Evolutionary conservation across 2,797 vertebrate genomes (phyloP), one percentile per base, ranked within the genome.

Genomic region (Cirrhinus mrigala): DNA sequence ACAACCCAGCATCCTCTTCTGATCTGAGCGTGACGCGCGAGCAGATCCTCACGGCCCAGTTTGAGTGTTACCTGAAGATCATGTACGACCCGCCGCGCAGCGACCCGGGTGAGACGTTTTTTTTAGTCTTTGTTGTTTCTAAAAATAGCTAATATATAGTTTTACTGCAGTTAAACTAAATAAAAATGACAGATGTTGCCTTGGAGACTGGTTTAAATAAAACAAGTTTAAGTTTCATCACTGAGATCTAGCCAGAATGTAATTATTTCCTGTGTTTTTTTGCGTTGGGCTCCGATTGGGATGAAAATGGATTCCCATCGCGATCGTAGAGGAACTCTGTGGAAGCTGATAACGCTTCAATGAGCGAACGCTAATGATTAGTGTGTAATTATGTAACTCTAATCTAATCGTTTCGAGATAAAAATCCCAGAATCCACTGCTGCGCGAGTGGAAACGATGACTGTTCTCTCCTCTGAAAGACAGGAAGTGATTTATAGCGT

Each of bases 21-120:
- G 29, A 62, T 0, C 62, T 91, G 1, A 88, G 89, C 69, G 46
- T 12, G 1, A 87, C 94, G 3, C 77, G 83, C 15, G 64, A 6
- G 0, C 92, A 94, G 86, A 96, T 96, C 84, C 89, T 96, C 76
- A 90, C 94, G 0, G 94, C 95, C 48, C 96, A 96, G 93, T 96
- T 94, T 76, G 95, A 96, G 90, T 96, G 96, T 87, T 96, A 95
- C 92, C 87, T 96, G 83, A 96, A 93, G 92, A 96, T 96, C 82
- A 93, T 95, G 84, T 83, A 48, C 0, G 95, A 96, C 56, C 94
- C 94, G 0, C 92, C 89, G 3, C 85, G 4, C n/a, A 74, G 22
- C 4, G 92, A 93, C 3, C 78, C 90, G 88, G 95, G 96, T 96
- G 89, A 87, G 73, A 22, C 1, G 1, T 54, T 18, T 54, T 14